Conservation (phyloP, 53 echinoderm and acorn worm genomes). For the Echinometra lucunter region DNA sequence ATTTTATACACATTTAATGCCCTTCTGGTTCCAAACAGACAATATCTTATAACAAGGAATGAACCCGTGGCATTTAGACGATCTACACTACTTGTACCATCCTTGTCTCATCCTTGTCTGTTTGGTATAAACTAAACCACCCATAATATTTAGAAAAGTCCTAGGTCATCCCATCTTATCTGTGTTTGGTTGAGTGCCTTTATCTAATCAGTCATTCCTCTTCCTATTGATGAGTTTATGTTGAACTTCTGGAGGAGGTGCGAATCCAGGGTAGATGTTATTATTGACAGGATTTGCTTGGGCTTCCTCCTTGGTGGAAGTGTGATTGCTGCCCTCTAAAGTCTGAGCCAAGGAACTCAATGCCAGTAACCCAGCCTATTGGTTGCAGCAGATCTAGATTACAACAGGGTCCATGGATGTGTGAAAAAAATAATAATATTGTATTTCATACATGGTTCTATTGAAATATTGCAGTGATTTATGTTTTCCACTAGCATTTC, state of each 20-base stretch:
- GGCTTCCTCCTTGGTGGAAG: background rate
- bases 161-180: background rate
- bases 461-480: background rate
- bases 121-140: background rate
- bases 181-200: background rate
- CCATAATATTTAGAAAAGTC: constrained; percentile 13
- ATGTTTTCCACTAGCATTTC: background rate
- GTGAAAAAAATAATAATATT: background rate
- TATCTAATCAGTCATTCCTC: background rate
- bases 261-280: background rate
- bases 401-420: no score
- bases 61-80: background rate
- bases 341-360: background rate
- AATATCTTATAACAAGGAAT: no score
- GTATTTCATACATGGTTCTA: background rate
- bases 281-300: background rate
- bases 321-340: constrained; percentile 1
- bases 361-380: no score
- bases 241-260: background rate
- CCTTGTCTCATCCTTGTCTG: background rate
- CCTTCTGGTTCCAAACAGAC: no score
- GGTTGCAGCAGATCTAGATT: no score
- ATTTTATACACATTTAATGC: no score
- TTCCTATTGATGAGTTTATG: background rate
- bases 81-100: background rate